Base-by-base conservation (phyloP, 2,797 vertebrate species). In the Sorex maritimensis region DNA sequence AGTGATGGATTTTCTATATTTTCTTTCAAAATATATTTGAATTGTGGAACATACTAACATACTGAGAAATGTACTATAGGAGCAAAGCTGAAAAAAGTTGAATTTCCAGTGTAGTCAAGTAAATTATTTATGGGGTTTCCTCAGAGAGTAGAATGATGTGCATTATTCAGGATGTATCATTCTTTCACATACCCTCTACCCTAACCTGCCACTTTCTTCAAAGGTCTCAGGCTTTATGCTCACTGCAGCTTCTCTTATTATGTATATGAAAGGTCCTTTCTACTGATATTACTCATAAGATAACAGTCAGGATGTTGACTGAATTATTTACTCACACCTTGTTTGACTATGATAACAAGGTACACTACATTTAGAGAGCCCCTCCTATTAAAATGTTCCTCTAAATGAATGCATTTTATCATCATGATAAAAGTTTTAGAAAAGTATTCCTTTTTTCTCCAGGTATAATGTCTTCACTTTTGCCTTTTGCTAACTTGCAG, bases 321-420 rank as follows among this genome's bases (percentile, higher is more conserved):
- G 0, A 65, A 23, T 75, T 81, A 26, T 69, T 91, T 93, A 85
- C 38, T 93, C 90, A 77, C 52, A 85, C 49, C 11, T 82, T 92
- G 24, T 81, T 63, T 61, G 8, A 83, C 79, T 69, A 6, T 92
- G n/a, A 73, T 88, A 78, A 77, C 49, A 72, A 75, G 73, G 49
- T 61, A 71, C 8, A 14, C 84, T 87, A 6, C 55, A 34, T 84
- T 83, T 83, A 86, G 17, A 85, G 61, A 91, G 61, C 11, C 6
- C 46, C 93, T 81, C 73, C 26, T 89, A 6, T 82, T 93, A 92
- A 88, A 91, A 61, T 92, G 14, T 91, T 81, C 92, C 28, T 86
- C 21, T 30, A 93, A 87, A 91, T 6, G 3, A 78, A 77, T 69
- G 44, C 7, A 83, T 86, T 92, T 96, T 73, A 90, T 80, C 68